Evolutionary conservation across 2,113 vertebrate genomes (phyloP).

Genomic region (Sinocyclocheilus grahami): DNA sequence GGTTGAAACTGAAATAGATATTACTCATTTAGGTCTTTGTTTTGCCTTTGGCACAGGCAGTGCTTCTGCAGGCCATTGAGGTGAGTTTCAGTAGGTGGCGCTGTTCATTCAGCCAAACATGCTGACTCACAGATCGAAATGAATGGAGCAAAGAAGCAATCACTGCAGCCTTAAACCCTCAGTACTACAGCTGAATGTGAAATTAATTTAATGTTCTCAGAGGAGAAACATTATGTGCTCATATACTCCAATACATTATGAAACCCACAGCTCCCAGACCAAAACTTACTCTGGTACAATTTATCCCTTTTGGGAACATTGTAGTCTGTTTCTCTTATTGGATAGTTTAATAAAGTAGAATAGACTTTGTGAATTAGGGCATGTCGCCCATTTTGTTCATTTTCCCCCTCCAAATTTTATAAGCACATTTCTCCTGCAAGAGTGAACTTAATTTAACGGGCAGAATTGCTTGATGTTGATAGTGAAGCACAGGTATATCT

Average conservation of each 20-base stretch:
- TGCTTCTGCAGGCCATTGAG: background rate
- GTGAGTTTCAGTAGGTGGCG: constrained; percentile 39
- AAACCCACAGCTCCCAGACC: too few species aligned
- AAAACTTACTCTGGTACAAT: too few species aligned
- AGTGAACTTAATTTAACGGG: background rate
- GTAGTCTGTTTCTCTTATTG: background rate
- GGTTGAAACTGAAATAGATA: constrained; percentile 7
- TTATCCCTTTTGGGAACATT: background rate
- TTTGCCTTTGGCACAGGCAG: background rate
- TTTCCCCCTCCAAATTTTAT: background rate
- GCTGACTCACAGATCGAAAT: constrained; percentile 42
- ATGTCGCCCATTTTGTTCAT: background rate
- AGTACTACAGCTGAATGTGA: background rate
- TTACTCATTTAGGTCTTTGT: background rate
- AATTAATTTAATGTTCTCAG: background rate
- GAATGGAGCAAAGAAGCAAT: background rate
- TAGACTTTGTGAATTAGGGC: constrained; percentile 8
- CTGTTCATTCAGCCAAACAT: constrained; percentile 41
- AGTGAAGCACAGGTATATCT: background rate
- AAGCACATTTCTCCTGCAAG: constrained; percentile 7
- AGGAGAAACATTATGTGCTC: background rate
- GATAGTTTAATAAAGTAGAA: background rate
- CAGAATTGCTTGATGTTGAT: background rate
- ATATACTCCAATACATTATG: too few species aligned
- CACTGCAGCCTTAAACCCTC: background rate